Conservation (phyloP, 2,797 vertebrate genomes). For the Clarias fuscus region DNA sequence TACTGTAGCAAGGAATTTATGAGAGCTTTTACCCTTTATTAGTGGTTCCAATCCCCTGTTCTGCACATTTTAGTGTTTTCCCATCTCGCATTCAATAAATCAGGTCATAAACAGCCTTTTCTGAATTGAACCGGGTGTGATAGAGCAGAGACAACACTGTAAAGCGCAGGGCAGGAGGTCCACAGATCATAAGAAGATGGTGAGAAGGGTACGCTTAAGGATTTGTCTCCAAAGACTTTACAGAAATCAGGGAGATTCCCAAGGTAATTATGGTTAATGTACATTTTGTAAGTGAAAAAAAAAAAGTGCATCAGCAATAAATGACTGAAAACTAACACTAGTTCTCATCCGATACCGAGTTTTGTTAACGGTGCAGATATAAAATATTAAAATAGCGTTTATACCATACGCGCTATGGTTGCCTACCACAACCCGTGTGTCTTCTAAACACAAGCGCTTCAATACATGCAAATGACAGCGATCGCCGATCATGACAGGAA, state of each 20-base stretch:
- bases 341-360: neutral
- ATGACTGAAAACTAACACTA: neutral
- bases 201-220: neutral
- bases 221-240: neutral
- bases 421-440: too few relatives aligned
- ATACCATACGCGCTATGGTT: neutral
- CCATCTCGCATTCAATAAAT: too few relatives aligned
- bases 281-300: neutral
- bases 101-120: too few relatives aligned
- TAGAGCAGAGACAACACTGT: too few relatives aligned
- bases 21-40: neutral
- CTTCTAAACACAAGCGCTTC: neutral
- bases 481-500: neutral
- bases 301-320: neutral
- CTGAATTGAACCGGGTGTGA: too few relatives aligned
- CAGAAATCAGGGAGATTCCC: neutral
- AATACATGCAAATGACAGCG: neutral
- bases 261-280: neutral
- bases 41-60: too few relatives aligned
- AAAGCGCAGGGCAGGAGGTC: too few relatives aligned
- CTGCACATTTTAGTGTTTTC: too few relatives aligned
- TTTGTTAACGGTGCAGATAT: too few relatives aligned
- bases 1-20: neutral
- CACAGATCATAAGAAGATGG: too few relatives aligned
- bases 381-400: too few relatives aligned